These are phyloP conservation scores for Macroglossus sobrinus DNA, from an alignment of 2,113 vertebrate species.

Conservation along the genomic window DNA sequence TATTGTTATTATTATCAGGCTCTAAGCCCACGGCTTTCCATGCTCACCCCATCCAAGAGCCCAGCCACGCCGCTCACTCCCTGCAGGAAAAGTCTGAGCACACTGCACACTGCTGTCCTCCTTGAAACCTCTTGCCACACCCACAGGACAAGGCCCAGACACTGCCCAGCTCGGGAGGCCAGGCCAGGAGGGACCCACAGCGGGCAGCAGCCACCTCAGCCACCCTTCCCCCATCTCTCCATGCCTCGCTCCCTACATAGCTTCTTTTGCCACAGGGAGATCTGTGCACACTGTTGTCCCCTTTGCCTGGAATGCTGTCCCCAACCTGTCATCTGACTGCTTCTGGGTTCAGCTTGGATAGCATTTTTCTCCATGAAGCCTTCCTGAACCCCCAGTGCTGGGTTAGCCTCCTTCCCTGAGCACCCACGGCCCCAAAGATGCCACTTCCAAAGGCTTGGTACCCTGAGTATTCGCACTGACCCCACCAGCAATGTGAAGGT, in stretches of 20 bases:
- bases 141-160: background rate
- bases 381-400: background rate
- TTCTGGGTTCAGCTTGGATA: background rate
- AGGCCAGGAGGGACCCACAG: background rate
- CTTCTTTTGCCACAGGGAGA: background rate
- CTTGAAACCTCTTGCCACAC: background rate
- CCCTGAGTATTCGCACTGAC: background rate
- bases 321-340: background rate
- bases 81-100: background rate
- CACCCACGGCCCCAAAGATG: background rate
- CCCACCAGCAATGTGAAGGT: background rate
- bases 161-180: too few species aligned
- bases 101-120: too few species aligned
- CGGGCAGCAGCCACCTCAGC: fast-evolving
- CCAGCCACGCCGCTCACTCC: background rate
- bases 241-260: fast-evolving
- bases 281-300: background rate
- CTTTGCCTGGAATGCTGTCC: background rate
- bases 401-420: background rate
- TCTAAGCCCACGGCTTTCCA: background rate
- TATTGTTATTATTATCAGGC: background rate
- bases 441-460: fast-evolving
- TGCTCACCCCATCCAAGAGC: too few species aligned
- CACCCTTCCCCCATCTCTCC: background rate
- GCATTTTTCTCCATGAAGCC: background rate